Percentiles rank a stretch among this genome's conserved stretches.
phyloP scores from a whole-genome alignment of 2,113 vertebrate species.

The Coryphaenoides rupestris region DNA sequence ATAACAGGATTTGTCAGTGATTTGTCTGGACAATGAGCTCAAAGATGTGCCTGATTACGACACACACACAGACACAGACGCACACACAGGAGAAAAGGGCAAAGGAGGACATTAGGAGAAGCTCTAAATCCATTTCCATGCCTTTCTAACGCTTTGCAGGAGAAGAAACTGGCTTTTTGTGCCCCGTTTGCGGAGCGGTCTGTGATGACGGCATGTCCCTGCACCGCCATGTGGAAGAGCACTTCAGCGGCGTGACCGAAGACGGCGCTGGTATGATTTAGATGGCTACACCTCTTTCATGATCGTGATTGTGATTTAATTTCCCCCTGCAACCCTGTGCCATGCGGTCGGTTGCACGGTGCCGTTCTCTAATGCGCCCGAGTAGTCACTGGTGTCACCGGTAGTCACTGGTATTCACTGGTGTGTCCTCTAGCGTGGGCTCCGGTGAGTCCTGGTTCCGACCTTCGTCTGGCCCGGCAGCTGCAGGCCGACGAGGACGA shows the following conservation, averaged over 20 bases:
- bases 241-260: slow-evolving; percentile 68
- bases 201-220: slow-evolving; percentile 75
- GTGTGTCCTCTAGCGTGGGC: neutral
- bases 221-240: slow-evolving; percentile 86
- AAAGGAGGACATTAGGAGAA: too few species aligned
- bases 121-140: too few species aligned
- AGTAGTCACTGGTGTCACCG: neutral
- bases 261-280: slow-evolving; percentile 13
- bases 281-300: neutral
- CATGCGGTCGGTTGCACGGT: neutral
- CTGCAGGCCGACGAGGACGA: slow-evolving; percentile 83
- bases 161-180: slow-evolving; percentile 48
- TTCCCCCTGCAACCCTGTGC: neutral
- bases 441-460: slow-evolving; percentile 48
- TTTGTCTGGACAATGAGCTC: too few species aligned
- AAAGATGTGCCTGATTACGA: too few species aligned
- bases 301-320: too few species aligned
- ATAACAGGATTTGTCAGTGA: too few species aligned
- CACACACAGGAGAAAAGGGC: too few species aligned
- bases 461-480: slow-evolving; percentile 75
- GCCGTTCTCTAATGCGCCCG: neutral
- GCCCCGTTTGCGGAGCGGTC: slow-evolving; percentile 81
- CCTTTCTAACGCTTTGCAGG: neutral
- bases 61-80: too few species aligned
- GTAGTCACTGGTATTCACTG: neutral